Conservation (phyloP, 2,888 invertebrate species). For the Calephelis perditalis region DNA sequence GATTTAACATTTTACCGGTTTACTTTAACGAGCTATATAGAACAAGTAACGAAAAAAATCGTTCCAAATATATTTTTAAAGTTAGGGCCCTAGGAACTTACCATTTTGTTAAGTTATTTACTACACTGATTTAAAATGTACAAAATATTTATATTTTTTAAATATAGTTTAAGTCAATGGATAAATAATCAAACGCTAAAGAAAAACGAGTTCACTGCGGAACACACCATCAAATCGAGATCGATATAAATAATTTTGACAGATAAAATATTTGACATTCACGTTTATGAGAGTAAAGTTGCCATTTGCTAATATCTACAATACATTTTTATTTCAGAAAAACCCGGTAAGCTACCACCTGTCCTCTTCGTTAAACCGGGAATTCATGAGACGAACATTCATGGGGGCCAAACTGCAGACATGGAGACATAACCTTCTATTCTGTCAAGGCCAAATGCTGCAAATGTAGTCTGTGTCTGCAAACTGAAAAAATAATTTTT, state of each 20-base stretch:
- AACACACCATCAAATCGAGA: slow-evolving; percentile 37
- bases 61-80: background rate
- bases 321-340: no score
- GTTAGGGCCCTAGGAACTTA: background rate
- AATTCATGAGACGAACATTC: no score
- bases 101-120: slow-evolving; percentile 18
- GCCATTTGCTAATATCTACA: background rate
- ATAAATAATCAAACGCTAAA: slow-evolving; percentile 19
- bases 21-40: background rate
- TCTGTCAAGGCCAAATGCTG: no score
- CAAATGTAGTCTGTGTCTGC: no score
- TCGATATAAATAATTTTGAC: slow-evolving; percentile 41
- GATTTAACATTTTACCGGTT: background rate
- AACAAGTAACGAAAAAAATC: slow-evolving; percentile 5
- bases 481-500: no score
- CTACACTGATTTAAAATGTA: slow-evolving; percentile 16
- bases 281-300: background rate
- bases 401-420: no score
- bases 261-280: slow-evolving; percentile 20
- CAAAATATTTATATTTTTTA: slow-evolving; percentile 11
- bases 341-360: no score
- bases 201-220: slow-evolving; percentile 25
- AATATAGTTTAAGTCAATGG: slow-evolving; percentile 12
- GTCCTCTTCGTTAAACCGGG: no score
- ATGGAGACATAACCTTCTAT: no score